Evolutionary conservation across 2,888 invertebrate species (phyloP), one percentile per base, ranked within the genome.

Genomic region (Stramonita haemastoma): DNA sequence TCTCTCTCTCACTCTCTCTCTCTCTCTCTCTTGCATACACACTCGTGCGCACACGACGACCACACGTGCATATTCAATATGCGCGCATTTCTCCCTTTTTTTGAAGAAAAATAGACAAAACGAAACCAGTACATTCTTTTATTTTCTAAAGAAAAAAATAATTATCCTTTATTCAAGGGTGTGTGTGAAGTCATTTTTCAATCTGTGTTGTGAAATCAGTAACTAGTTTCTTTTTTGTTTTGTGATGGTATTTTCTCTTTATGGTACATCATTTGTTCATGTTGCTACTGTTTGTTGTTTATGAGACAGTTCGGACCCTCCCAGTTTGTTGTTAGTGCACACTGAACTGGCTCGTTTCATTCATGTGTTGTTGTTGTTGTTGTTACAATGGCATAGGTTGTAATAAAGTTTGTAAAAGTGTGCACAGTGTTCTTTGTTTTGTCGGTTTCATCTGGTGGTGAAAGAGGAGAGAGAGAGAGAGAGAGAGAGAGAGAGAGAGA

Each of bases 341-440:
- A 46, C 29, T 29, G 15, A 34, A 81, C 81, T 34, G 46, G 15
- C 85, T 46, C 56, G 85, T 57, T 26, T 26, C 0, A 57, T 46
- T 46, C 46, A 46, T 46, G 46, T 46, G 46, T 46, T 46, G 46
- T 57, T 85, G 85, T 57, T 46, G 46, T 46, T 46, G 46, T 57
- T 85, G 85, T 57, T 85, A 85, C 46, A 85, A 85, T 85, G 85
- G 57, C 17, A 56, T 85, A 85, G 85, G 85, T 15, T 85, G 85
- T 85, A 85, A 85, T 85, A 85, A 85, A 85, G 57, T 34, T 46
- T 85, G 85, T 85, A 85, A 29, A 85, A 57, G 57, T 85, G 57
- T 46, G 13, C 4, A 29, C 5, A 29, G 57, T 0, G 32, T 85
- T 57, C n/a, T 34, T 79, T 79, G 15, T 79, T 79, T 34, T 6